A percentile compares a stretch with the other conserved stretches of the same genome.
phyloP scores from a whole-genome alignment of 1,140 invertebrate species.

The Ips typographus region DNA sequence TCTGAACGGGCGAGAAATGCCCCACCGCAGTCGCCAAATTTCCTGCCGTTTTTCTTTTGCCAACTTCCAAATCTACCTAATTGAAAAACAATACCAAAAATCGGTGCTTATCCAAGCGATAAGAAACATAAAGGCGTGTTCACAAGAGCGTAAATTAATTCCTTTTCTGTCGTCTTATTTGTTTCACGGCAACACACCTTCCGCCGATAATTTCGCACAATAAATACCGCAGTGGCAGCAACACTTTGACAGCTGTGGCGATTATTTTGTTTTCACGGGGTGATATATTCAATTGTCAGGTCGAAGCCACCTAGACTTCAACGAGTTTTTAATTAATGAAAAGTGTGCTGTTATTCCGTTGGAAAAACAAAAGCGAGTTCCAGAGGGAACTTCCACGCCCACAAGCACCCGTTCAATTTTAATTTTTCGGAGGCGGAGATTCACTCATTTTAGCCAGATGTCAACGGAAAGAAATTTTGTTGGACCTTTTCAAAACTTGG shows the following conservation, averaged over 20 bases:
- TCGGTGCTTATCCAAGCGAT: conserved; percentile 23
- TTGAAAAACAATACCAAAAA: conserved; percentile 33
- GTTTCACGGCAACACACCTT: conserved; percentile 28
- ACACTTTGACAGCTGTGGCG: conserved; percentile 31
- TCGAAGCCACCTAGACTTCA: conserved; percentile 29
- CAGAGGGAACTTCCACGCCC: conserved; percentile 19
- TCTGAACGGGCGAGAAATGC: conserved; percentile 18
- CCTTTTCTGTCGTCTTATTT: conserved; percentile 26
- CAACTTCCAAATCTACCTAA: conserved; percentile 15
- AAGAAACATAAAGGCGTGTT: conserved; percentile 27
- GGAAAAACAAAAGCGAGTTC: conserved; percentile 6
- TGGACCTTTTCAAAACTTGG: not conserved
- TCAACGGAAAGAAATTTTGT: conserved; percentile 4
- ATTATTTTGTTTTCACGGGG: conserved; percentile 28
- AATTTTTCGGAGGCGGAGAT: conserved; percentile 27
- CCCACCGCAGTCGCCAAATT: conserved; percentile 27
- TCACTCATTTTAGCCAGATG: conserved; percentile 23
- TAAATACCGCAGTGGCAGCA: conserved; percentile 21
- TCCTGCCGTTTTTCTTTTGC: conserved; percentile 24
- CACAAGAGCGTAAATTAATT: conserved; percentile 31
- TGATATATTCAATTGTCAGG: conserved; percentile 29
- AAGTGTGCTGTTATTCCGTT: conserved; percentile 24
- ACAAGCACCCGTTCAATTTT: conserved; percentile 28
- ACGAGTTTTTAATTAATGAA: conserved; percentile 34
- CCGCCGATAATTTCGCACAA: conserved; percentile 27